Conservation (phyloP, 2,888 invertebrate genomes). For the Allophyes oxyacanthae region DNA sequence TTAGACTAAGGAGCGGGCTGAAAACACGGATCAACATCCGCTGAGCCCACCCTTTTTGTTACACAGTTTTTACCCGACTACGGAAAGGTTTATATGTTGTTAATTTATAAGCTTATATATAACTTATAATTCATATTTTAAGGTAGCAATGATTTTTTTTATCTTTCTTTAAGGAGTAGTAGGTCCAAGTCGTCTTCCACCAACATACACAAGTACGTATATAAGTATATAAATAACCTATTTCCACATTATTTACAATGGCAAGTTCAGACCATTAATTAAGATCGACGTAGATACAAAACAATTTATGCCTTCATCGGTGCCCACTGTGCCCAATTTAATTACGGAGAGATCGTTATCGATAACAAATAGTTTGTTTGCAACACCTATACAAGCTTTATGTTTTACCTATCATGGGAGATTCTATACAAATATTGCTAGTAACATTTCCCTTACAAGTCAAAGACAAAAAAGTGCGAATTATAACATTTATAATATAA, state of each 20-base stretch:
- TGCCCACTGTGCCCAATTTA: conserved; percentile 56
- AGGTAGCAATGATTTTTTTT: too few species aligned
- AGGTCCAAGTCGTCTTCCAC: conserved; percentile 5
- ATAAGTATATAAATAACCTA: conserved; percentile 11
- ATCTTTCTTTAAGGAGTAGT: too few species aligned
- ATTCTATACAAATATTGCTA: not conserved
- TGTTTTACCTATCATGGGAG: conserved; percentile 4
- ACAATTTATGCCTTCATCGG: conserved; percentile 61
- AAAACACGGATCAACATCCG: too few species aligned
- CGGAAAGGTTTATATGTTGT: too few species aligned
- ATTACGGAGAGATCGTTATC: conserved; percentile 56
- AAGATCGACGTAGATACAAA: conserved; percentile 58
- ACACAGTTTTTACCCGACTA: too few species aligned
- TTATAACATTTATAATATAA: too few species aligned
- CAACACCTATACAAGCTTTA: conserved; percentile 35
- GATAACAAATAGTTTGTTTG: conserved; percentile 58
- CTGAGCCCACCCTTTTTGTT: too few species aligned
- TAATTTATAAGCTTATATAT: too few species aligned
- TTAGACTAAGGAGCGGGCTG: too few species aligned
- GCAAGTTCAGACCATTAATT: conserved; percentile 56
- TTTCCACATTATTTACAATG: conserved; percentile 39
- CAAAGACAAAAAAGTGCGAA: too few species aligned
- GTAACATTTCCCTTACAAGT: too few species aligned
- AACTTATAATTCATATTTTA: too few species aligned
- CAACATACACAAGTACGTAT: not conserved